A percentile compares a stretch with the other conserved stretches of the same genome.
phyloP scores from a whole-genome alignment of 2,888 invertebrate genomes.

The Panzeria rudis region DNA sequence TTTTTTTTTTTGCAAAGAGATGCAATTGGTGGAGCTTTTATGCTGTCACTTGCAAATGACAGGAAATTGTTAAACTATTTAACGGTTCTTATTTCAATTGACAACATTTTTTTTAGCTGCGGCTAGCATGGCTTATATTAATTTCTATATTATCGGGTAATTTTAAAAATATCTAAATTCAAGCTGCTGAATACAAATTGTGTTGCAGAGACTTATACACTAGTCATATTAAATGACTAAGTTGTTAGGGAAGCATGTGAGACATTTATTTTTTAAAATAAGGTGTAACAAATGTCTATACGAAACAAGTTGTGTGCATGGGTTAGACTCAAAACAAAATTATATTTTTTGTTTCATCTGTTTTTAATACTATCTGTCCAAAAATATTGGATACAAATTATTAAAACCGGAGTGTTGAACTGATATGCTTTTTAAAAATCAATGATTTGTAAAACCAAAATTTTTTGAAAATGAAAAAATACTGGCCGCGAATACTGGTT shows the following conservation, averaged over 20 bases:
- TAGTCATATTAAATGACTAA: background rate
- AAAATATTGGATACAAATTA: no score
- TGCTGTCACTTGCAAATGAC: conserved; percentile 20
- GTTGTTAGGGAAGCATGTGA: background rate
- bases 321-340: no score
- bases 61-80: conserved; percentile 27
- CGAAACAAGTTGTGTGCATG: no score
- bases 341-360: no score
- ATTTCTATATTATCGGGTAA: background rate
- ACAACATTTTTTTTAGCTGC: background rate
- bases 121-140: background rate
- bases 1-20: background rate
- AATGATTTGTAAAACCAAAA: no score
- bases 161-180: background rate
- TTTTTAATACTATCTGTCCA: no score
- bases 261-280: no score
- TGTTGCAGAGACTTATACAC: background rate
- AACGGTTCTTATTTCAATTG: conserved; percentile 21
- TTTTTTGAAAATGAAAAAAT: no score
- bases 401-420: no score
- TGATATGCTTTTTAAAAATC: no score
- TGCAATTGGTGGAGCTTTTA: background rate
- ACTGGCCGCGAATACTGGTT: no score
- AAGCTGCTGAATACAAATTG: background rate
- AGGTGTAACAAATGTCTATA: no score